Base-by-base conservation (phyloP, 30 jellyfish, hydroid and myxozoan species). In the Pelagia noctiluca region DNA sequence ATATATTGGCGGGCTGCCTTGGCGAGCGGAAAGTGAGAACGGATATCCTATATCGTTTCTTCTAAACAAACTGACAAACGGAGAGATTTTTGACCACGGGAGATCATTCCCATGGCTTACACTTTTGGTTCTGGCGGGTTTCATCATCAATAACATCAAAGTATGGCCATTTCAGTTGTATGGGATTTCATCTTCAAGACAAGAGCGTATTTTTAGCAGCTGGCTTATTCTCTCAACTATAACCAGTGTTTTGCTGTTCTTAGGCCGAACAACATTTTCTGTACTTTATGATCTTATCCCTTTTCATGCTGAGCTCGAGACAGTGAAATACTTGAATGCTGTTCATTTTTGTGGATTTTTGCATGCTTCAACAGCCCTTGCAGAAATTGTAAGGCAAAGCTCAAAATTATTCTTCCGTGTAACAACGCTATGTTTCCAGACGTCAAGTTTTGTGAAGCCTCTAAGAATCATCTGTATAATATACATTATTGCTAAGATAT, bases 311-410 rank as follows among this genome's bases (percentile, higher is more conserved):
- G 96, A 87, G 53, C 75, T 87, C 22, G 96, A 87, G 48, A 38
- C 88, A 2, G 75, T 87, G 0, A 69, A 79, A 31, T 87, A 87
- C 49, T 78, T 87, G 36, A 68, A 73, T 50, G 93, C 87, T 4
- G 32, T 86, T 21, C 98, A 92, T 69, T 92, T 80, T 80, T 92
- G 98, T 74, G 96, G 98, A 46, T 35, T 92, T n/a, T 79, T 85
- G 50, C 94, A 65, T 76, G 98, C 94, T 13, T 71, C 89, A 22
- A 29, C 23, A 31, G 80, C 96, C 0, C 38, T 74, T 1, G 33
- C 88, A 50, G 75, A 34, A 28, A 31, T 61, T 50, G 4, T 74
- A 33, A 4, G 29, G 50, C 37, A 16, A 34, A 13, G 36, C 2
- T 60, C 86, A 4, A 63, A 25, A 4, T 23, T 35, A 2, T 16